Evolutionary conservation across 2,888 invertebrate species (phyloP).

Genomic region (Aquatica leii): DNA sequence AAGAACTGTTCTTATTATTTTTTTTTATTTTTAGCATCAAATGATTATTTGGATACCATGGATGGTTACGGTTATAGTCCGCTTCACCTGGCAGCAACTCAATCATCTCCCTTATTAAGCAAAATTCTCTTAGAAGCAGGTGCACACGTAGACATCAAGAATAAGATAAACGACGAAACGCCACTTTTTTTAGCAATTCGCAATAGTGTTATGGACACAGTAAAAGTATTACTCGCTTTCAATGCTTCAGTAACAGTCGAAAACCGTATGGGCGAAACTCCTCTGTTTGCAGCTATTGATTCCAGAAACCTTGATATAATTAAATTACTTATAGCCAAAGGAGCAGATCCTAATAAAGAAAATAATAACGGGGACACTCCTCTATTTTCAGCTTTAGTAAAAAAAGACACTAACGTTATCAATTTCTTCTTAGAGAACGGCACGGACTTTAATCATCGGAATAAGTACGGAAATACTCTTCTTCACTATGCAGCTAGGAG

Average conservation of each 20-base stretch:
- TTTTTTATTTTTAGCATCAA: too few relatives aligned
- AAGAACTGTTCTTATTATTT: too few relatives aligned
- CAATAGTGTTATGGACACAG: background rate
- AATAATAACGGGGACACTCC: slow-evolving; percentile 2
- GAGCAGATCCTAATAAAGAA: background rate
- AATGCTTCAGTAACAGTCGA: background rate
- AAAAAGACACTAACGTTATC: background rate
- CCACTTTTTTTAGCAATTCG: background rate
- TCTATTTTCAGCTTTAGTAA: background rate
- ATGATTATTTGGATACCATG: background rate
- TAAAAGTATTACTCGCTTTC: background rate
- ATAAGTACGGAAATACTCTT: background rate
- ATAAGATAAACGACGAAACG: background rate
- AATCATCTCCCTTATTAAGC: background rate
- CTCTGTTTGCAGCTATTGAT: background rate
- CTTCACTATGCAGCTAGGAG: slow-evolving; percentile 1
- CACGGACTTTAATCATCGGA: background rate
- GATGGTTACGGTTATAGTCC: background rate
- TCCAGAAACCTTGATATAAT: background rate
- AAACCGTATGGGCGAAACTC: background rate
- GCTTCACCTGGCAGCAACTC: background rate
- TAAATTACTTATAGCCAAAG: background rate
- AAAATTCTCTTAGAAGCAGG: background rate
- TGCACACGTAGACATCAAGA: background rate
- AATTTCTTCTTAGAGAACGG: background rate